phyloP scores from a whole-genome alignment of 2,113 vertebrate genomes.

The Semnornis frantzii region DNA sequence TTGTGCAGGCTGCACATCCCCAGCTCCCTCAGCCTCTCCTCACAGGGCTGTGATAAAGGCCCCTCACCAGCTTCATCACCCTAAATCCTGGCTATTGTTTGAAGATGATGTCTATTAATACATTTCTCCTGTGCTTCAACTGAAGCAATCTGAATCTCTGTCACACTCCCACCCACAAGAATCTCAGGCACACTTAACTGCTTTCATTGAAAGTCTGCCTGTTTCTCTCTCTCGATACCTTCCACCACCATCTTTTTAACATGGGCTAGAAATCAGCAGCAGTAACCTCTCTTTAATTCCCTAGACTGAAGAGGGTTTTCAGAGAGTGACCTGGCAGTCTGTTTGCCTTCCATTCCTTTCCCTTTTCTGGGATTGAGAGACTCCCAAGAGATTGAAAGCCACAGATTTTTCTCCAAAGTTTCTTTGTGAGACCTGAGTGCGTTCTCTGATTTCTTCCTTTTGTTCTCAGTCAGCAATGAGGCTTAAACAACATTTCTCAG shows the following conservation, averaged over 20 bases:
- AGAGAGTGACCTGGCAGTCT: background rate
- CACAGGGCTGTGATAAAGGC: too few relatives aligned
- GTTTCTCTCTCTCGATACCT: background rate
- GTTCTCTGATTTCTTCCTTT: background rate
- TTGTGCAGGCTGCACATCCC: too few relatives aligned
- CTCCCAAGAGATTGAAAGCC: background rate
- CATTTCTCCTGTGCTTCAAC: background rate
- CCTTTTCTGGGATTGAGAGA: background rate
- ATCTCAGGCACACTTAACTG: background rate
- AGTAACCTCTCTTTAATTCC: background rate
- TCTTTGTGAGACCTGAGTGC: background rate
- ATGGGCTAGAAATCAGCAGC: background rate
- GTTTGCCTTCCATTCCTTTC: background rate
- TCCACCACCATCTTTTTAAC: background rate
- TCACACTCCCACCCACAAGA: background rate
- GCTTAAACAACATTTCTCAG: background rate
- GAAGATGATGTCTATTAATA: background rate
- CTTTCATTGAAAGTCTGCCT: background rate
- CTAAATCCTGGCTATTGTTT: background rate
- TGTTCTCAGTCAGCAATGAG: background rate
- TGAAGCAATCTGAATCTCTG: background rate
- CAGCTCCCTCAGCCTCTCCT: too few relatives aligned
- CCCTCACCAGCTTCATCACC: too few relatives aligned
- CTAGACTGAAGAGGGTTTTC: background rate
- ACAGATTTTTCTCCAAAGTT: background rate